Conservation (phyloP, 2,797 vertebrate genomes). For the Sparus aurata region DNA sequence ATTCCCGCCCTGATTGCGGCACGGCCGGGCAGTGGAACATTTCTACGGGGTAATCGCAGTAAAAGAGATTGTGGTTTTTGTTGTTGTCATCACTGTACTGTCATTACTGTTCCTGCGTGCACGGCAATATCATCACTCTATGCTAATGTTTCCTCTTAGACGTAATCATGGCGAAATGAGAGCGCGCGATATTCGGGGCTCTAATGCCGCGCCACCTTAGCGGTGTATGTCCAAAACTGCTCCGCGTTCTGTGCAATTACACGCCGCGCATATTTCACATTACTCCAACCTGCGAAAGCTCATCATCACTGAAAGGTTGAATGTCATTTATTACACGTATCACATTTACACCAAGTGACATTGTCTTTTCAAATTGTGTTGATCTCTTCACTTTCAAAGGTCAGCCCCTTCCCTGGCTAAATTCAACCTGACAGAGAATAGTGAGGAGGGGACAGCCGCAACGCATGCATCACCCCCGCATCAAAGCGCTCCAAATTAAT, state of each 20-base stretch:
- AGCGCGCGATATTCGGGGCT: constrained; percentile 46
- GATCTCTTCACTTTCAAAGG: constrained; percentile 99
- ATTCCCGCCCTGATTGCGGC: constrained; percentile 48
- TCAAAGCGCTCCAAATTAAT: constrained; percentile 96
- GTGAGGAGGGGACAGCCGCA: constrained; percentile 92
- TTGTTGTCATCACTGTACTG: constrained; percentile 55
- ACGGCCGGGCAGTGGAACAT: constrained; percentile 12
- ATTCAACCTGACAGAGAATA: constrained; percentile 98
- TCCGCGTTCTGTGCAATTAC: constrained; percentile 63
- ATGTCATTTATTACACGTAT: constrained; percentile 91
- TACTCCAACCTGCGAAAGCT: constrained; percentile 79
- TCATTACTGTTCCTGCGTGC: constrained; percentile 69
- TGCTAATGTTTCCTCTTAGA: constrained; percentile 75
- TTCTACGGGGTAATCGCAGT: constrained; percentile 66
- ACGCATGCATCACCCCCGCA: constrained; percentile 92
- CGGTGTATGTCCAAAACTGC: constrained; percentile 49
- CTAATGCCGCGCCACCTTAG: constrained; percentile 47
- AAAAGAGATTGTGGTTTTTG: constrained; percentile 60
- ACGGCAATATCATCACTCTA: constrained; percentile 63
- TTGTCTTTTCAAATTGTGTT: constrained; percentile 99
- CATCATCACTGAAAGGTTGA: constrained; percentile 88
- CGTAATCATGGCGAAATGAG: constrained; percentile 68
- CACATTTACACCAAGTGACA: constrained; percentile 99
- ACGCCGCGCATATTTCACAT: constrained; percentile 73
- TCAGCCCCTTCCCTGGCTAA: constrained; percentile 96